phyloP scores from a whole-genome alignment of 2,113 vertebrate species.

The Anhinga anhinga region DNA sequence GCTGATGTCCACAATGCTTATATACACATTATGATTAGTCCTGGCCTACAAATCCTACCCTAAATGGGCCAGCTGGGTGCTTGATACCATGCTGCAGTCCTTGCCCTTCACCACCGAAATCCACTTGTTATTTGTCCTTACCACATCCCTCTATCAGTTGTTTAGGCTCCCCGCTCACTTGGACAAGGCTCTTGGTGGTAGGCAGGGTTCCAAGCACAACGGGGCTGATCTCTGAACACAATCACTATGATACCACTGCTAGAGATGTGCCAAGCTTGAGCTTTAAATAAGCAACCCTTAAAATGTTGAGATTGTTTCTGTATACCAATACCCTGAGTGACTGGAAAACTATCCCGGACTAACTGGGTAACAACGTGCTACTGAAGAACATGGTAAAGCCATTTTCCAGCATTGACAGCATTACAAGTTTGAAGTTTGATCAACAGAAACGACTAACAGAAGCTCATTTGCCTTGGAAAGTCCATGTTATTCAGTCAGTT shows the following conservation, averaged over 20 bases:
- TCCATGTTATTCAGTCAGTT: neutral
- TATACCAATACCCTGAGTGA: neutral
- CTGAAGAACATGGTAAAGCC: accelerated
- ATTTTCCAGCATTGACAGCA: neutral
- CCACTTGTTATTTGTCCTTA: neutral
- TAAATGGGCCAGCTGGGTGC: neutral
- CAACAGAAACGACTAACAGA: neutral
- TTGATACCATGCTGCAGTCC: neutral
- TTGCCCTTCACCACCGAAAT: neutral
- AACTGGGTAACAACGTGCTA: accelerated
- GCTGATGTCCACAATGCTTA: neutral
- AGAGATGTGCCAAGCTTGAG: neutral
- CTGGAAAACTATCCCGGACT: neutral
- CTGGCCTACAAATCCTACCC: neutral
- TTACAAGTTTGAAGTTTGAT: neutral
- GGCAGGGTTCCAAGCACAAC: neutral
- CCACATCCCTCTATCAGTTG: neutral
- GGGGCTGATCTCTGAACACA: too few species aligned
- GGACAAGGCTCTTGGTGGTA: accelerated
- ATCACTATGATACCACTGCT: neutral
- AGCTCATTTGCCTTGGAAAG: neutral
- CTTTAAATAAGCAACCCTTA: neutral
- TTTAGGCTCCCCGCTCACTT: accelerated
- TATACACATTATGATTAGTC: accelerated
- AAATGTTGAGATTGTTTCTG: accelerated